Evolutionary conservation across 2,888 invertebrate genomes (phyloP).

Genomic region (Meteorus cinctellus): DNA sequence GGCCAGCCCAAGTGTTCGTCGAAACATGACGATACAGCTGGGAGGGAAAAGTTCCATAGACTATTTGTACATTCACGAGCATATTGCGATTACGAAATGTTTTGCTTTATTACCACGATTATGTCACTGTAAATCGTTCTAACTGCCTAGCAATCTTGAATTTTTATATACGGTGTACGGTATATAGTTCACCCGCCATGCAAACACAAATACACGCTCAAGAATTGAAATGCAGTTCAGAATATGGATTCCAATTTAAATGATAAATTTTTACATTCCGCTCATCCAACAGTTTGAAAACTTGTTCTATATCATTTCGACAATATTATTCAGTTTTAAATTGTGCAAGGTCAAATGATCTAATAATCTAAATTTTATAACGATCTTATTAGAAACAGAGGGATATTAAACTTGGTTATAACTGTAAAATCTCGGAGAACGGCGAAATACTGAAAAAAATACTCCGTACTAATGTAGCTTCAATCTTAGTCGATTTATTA

Average conservation of each 20-base stretch:
- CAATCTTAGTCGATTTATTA: not conserved
- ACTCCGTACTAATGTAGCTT: too few species aligned
- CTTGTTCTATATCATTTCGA: too few species aligned
- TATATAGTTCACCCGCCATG: too few species aligned
- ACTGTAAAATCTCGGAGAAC: too few species aligned
- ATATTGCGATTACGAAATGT: not conserved
- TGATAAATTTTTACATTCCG: too few species aligned
- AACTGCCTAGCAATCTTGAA: not conserved
- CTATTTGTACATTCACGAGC: too few species aligned
- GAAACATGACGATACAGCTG: conserved; percentile 13
- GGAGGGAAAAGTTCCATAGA: not conserved
- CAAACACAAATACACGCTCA: not conserved
- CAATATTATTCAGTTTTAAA: too few species aligned
- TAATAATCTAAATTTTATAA: not conserved
- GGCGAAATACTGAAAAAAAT: too few species aligned
- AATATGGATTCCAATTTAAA: not conserved
- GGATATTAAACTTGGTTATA: too few species aligned
- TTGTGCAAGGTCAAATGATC: too few species aligned
- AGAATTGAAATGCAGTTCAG: not conserved
- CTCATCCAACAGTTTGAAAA: too few species aligned
- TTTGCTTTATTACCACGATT: not conserved
- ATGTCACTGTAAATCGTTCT: conserved; percentile 15
- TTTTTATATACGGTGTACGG: not conserved
- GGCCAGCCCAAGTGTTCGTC: not conserved
- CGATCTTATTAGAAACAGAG: not conserved